Percentiles rank a stretch among this genome's conserved stretches.
These are phyloP conservation scores for Cryptoblepharus egeriae DNA, from an alignment of 2,797 vertebrate genomes.

Conservation along the genomic window DNA sequence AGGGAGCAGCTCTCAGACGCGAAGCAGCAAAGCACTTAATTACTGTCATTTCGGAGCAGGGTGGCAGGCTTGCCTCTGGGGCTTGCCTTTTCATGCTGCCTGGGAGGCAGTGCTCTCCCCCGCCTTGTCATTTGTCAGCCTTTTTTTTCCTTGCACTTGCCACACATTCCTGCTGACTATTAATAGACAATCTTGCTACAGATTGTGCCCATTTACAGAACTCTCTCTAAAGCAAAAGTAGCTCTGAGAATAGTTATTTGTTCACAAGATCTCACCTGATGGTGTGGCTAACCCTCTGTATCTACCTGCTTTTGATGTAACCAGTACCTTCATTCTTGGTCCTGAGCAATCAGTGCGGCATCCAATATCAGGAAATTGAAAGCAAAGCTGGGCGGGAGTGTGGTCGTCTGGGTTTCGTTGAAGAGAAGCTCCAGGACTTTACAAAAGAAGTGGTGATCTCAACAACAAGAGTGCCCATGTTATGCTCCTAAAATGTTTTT, in stretches of 20 bases:
- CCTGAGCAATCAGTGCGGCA: not conserved
- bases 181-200: not conserved
- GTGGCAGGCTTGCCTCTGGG: conserved; percentile 48
- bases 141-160: conserved; percentile 54
- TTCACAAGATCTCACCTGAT: too few species aligned
- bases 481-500: too few species aligned
- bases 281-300: not conserved
- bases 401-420: not conserved
- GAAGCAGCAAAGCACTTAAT: conserved; percentile 61
- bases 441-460: not conserved
- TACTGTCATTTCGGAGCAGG: conserved; percentile 56
- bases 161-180: conserved; percentile 14
- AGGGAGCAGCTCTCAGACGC: conserved; percentile 42
- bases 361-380: not conserved
- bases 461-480: too few species aligned
- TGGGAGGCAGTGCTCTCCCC: conserved; percentile 32
- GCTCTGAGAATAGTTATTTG: not conserved
- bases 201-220: not conserved
- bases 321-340: not conserved
- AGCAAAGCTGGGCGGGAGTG: not conserved
- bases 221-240: not conserved
- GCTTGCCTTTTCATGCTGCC: conserved; percentile 49
- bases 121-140: conserved; percentile 51
- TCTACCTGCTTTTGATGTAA: not conserved
- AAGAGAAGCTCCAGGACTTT: not conserved